Conservation (phyloP, 2,113 vertebrate genomes). For the Ursus arctos region DNA sequence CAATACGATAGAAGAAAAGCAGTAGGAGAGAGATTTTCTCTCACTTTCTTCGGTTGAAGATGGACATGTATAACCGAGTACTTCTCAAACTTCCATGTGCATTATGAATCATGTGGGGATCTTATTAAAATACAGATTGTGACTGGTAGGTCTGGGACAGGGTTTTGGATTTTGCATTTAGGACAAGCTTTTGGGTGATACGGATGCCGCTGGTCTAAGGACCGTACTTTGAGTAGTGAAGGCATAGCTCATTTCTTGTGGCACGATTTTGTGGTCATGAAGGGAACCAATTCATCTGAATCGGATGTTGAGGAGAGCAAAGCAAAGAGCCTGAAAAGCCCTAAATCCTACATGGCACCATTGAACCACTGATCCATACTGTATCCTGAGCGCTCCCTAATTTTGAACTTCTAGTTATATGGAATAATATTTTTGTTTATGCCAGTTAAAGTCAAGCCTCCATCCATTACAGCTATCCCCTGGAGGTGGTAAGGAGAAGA, state of each 20-base stretch:
- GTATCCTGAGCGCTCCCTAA: neutral
- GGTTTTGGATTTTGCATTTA: neutral
- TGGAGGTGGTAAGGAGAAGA: neutral
- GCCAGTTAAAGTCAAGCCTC: neutral
- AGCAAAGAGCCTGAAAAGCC: neutral
- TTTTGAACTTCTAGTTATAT: neutral
- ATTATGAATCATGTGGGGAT: neutral
- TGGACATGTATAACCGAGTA: neutral
- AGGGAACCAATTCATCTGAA: neutral
- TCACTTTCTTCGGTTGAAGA: neutral
- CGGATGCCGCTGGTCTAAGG: no score
- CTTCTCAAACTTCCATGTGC: neutral
- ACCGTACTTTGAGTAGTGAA: neutral
- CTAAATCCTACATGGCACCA: neutral
- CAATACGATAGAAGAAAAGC: neutral
- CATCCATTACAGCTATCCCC: neutral
- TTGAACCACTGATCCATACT: neutral
- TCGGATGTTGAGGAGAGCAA: neutral
- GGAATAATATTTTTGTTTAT: neutral
- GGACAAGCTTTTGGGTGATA: neutral
- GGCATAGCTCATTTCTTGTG: neutral
- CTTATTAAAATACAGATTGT: slow-evolving; percentile 9
- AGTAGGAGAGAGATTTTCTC: neutral
- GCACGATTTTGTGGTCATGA: neutral
- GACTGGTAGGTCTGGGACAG: neutral